These are phyloP conservation scores for Notocelia uddmanniana DNA, from an alignment of 2,888 invertebrate species.

Conservation along the genomic window DNA sequence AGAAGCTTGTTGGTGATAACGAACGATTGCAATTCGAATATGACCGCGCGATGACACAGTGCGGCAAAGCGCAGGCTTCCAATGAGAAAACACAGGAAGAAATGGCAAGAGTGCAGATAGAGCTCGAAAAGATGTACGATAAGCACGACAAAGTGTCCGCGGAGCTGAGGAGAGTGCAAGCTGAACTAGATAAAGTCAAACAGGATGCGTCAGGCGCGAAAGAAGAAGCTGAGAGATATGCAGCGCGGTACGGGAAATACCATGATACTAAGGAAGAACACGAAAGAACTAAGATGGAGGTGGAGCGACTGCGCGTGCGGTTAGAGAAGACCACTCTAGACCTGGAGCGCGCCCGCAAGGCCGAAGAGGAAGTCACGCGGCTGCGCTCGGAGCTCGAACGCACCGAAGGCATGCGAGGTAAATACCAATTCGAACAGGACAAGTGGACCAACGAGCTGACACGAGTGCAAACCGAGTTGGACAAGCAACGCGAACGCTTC, in stretches of 20 bases:
- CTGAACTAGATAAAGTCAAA: constrained; percentile 89
- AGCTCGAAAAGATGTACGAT: constrained; percentile 96
- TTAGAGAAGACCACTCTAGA: constrained; percentile 93
- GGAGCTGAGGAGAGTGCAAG: constrained; percentile 93
- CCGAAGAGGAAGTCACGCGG: constrained; percentile 88
- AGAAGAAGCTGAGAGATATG: constrained; percentile 91
- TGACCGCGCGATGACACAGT: constrained; percentile 94
- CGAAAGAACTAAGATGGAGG: constrained; percentile 91
- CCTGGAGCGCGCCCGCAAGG: constrained; percentile 90
- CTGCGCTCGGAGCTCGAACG: constrained; percentile 90
- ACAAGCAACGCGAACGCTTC: constrained; percentile 91
- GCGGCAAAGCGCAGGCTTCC: constrained; percentile 93
- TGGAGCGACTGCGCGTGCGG: constrained; percentile 92
- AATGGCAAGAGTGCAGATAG: constrained; percentile 93
- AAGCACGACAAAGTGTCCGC: constrained; percentile 94
- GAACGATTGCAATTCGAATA: constrained; percentile 94
- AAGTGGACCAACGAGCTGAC: constrained; percentile 87
- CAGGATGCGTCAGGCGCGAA: constrained; percentile 91
- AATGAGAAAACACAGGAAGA: constrained; percentile 97
- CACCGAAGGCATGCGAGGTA: constrained; percentile 89
- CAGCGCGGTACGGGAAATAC: constrained; percentile 90
- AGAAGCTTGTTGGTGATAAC: constrained; percentile 93
- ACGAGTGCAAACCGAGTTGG: constrained; percentile 91
- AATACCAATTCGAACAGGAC: constrained; percentile 86
- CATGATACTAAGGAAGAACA: constrained; percentile 92